Evolutionary conservation across 2,888 invertebrate genomes (phyloP), one percentile per base, ranked within the genome.

Genomic region (Plagiodera versicolora): DNA sequence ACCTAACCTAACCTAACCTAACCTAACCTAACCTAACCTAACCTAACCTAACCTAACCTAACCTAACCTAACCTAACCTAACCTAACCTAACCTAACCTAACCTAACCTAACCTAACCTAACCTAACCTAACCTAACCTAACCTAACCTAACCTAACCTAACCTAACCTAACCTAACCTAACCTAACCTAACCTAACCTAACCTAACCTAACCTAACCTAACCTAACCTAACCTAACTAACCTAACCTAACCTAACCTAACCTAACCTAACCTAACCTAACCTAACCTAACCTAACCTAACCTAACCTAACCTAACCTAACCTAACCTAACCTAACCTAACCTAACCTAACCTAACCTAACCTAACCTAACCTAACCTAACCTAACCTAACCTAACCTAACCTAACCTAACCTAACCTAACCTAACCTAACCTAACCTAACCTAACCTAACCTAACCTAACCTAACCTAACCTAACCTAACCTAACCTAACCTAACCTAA

Each of bases 281-380:
- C 63, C 63, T 63, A 62, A 63, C 63, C 63, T 62, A 61, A 62
- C 62, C 62, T 62, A 61, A 62, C 62, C 62, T 62, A 62, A 63
- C 63, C 63, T 63, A 62, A 63, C 63, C 63, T 63, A 62, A 63
- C 63, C 63, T 63, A 62, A 63, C 63, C 63, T 63, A 62, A 63
- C 63, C 63, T 63, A 56, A 56, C 56, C 56, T 56, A 56, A 56
- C 56, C 56, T 56, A 56, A 56, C 56, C 56, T 47, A 56, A 56
- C 56, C 56, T 56, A 56, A 56, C 56, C 56, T 47, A 56, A 56
- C 56, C 56, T 47, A 56, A 56, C 56, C 56, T 28, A 56, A 56
- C 56, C 56, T 47, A 56, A 56, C 56, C 56, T 56, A 56, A 55
- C 56, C 56, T 56, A 56, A 63, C 63, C 63, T 63, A 62, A 63